Conservation (phyloP, 2,888 invertebrate species). For the Diaphora mendica region DNA sequence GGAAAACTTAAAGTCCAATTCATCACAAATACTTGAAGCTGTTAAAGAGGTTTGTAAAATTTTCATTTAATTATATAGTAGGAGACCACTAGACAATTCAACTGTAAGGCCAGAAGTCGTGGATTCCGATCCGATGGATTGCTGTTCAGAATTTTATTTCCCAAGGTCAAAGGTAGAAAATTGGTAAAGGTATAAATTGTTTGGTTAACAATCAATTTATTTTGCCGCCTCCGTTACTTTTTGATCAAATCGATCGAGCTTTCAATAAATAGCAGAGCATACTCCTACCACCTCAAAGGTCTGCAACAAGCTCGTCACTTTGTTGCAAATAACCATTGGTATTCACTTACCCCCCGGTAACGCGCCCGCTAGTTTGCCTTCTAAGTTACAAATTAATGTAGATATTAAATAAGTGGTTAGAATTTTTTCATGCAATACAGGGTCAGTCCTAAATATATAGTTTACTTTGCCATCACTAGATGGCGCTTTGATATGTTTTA, state of each 20-base stretch:
- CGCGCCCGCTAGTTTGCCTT: neutral
- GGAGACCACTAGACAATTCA: neutral
- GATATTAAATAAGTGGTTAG: neutral
- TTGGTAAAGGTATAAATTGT: neutral
- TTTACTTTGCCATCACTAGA: neutral
- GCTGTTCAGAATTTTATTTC: too few species aligned
- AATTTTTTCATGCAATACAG: neutral
- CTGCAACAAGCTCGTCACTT: neutral
- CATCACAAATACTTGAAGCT: neutral
- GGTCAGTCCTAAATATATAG: neutral
- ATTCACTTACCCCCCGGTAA: neutral
- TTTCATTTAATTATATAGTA: neutral
- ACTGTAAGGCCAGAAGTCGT: neutral
- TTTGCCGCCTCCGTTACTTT: neutral
- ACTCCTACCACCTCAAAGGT: too few species aligned
- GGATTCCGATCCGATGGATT: neutral
- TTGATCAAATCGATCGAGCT: neutral
- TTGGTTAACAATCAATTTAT: neutral
- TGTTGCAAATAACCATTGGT: neutral
- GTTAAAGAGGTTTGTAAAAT: constrained; percentile 7
- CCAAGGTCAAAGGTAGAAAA: neutral
- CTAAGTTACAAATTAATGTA: neutral
- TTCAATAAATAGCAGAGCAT: neutral
- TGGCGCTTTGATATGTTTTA: neutral
- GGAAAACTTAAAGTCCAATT: neutral